phyloP scores from a whole-genome alignment of 2,797 vertebrate species.

The Alfaro cultratus region DNA sequence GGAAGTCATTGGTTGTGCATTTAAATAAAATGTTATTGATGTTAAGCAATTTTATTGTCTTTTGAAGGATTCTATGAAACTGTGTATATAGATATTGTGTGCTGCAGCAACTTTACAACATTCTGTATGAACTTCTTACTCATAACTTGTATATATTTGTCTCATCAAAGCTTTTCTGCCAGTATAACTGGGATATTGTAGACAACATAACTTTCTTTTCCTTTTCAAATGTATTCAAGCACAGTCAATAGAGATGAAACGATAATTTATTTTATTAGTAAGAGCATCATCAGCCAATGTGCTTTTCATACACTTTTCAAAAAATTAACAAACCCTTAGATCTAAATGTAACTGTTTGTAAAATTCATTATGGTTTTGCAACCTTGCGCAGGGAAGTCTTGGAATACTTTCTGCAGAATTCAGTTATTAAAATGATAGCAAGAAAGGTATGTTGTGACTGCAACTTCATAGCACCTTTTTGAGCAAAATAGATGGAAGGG shows the following conservation, averaged over 20 bases:
- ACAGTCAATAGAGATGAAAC: neutral
- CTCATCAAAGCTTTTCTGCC: neutral
- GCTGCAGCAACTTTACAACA: neutral
- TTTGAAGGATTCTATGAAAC: neutral
- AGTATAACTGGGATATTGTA: neutral
- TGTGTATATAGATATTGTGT: neutral
- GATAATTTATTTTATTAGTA: neutral
- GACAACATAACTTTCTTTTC: neutral
- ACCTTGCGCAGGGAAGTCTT: neutral
- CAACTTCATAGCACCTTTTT: neutral
- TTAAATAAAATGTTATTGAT: neutral
- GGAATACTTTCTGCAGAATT: neutral
- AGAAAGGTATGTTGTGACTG: neutral
- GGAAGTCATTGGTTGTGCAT: neutral
- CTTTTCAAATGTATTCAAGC: neutral
- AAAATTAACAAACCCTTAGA: neutral
- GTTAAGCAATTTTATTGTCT: neutral
- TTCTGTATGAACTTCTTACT: neutral
- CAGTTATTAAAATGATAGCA: neutral
- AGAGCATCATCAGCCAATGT: neutral
- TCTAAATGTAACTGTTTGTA: neutral
- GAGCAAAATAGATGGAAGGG: neutral
- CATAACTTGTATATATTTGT: neutral
- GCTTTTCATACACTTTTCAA: neutral
- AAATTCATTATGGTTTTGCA: neutral